Conservation (phyloP, 2,113 vertebrate genomes). For the Aptenodytes patagonicus region DNA sequence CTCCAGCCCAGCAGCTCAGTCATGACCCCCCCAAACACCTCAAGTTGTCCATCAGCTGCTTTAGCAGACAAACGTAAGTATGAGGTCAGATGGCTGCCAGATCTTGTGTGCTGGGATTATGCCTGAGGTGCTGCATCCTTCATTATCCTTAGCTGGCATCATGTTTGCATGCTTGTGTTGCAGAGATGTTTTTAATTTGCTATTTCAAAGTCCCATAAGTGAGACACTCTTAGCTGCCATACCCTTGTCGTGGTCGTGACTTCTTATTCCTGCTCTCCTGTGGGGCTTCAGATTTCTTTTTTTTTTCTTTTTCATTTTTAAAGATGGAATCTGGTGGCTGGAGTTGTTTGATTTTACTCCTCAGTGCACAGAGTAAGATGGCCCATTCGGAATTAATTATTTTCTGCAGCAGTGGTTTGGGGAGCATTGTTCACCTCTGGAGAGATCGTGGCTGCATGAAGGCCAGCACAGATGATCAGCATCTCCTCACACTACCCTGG, state of each 20-base stretch:
- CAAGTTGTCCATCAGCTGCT: neutral
- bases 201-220: neutral
- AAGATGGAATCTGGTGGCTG: neutral
- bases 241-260: neutral
- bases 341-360: neutral
- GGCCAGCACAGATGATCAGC: neutral
- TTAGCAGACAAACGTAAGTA: neutral
- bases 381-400: neutral
- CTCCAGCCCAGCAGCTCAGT: neutral
- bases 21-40: neutral
- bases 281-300: neutral
- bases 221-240: neutral
- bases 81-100: neutral
- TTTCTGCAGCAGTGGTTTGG: neutral
- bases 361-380: neutral
- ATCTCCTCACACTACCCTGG: neutral
- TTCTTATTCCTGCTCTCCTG: neutral
- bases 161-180: neutral
- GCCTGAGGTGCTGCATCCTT: neutral
- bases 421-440: neutral
- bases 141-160: neutral
- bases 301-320: neutral
- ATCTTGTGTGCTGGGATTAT: neutral
- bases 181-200: neutral
- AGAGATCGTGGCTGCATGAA: rapidly evolving